These are phyloP conservation scores for Semotilus atromaculatus DNA, from an alignment of 2,797 vertebrate genomes.

Conservation along the genomic window DNA sequence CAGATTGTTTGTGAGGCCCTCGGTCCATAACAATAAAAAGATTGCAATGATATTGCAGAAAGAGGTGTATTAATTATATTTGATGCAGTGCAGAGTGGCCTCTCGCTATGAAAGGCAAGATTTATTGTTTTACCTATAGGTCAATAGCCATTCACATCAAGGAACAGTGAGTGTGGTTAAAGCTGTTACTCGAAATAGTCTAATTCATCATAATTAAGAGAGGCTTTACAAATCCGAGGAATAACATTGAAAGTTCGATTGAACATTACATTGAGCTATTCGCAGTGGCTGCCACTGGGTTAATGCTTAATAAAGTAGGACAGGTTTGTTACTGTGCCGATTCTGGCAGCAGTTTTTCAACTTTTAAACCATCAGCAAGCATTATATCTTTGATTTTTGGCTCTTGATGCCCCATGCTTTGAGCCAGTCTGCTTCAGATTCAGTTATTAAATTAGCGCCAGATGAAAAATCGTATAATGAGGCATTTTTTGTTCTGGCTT, in stretches of 20 bases:
- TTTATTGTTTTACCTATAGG: slow-evolving; percentile 64
- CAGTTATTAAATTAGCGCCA: slow-evolving; percentile 1
- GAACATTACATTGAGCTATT: slow-evolving; percentile 51
- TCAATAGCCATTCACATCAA: slow-evolving; percentile 64
- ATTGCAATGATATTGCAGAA: slow-evolving; percentile 46
- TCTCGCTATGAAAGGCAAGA: slow-evolving; percentile 58
- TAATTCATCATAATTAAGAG: slow-evolving; percentile 66
- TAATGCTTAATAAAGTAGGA: slow-evolving; percentile 37
- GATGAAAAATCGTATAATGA: not conserved
- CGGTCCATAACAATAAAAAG: slow-evolving; percentile 49
- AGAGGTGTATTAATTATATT: slow-evolving; percentile 61
- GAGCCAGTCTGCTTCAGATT: slow-evolving; percentile 3
- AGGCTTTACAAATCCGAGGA: slow-evolving; percentile 58
- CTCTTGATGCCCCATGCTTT: not conserved
- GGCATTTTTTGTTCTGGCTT: not conserved
- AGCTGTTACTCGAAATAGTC: slow-evolving; percentile 55
- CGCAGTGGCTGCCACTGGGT: slow-evolving; percentile 17
- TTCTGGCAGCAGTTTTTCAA: not conserved
- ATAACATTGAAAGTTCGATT: slow-evolving; percentile 54
- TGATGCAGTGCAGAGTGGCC: slow-evolving; percentile 46
- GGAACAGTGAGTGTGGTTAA: slow-evolving; percentile 51
- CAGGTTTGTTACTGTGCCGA: not conserved
- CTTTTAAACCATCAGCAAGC: not conserved
- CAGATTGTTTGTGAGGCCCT: slow-evolving; percentile 39
- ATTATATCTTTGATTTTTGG: not conserved